Conservation (phyloP, 2,113 vertebrate species). For the Halcyon malimbica region DNA sequence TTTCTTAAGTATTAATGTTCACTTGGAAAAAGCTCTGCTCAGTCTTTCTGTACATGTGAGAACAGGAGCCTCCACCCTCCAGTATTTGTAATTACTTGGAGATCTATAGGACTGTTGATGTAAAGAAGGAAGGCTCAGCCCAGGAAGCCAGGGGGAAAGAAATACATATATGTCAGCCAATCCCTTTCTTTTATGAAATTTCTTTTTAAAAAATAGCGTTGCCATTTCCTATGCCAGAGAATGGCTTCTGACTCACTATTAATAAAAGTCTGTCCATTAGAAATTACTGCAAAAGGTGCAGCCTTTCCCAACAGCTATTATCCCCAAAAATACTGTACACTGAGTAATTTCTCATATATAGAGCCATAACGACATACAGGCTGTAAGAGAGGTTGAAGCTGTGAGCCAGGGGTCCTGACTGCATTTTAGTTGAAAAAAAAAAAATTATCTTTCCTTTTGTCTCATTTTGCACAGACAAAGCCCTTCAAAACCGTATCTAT, state of each 20-base stretch:
- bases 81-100: constrained; percentile 46
- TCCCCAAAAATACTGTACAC: not conserved
- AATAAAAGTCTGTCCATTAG: not conserved
- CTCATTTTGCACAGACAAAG: not conserved
- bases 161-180: not conserved
- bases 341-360: not conserved
- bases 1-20: not conserved
- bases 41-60: constrained; percentile 38
- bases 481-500: not conserved
- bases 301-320: not conserved
- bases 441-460: not conserved
- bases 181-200: constrained; percentile 5
- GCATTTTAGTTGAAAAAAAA: not conserved
- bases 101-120: constrained; percentile 30
- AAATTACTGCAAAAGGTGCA: not conserved
- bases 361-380: not conserved
- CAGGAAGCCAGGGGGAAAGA: not conserved
- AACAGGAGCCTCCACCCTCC: constrained; percentile 43
- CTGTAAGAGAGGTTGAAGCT: not conserved
- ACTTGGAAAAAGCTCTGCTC: not conserved
- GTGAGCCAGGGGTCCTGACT: not conserved
- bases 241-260: not conserved
- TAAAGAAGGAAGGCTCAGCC: not conserved
- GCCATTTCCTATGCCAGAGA: not conserved
- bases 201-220: not conserved